Evolutionary conservation across 2,797 vertebrate genomes (phyloP), one percentile per base, ranked within the genome.

Genomic region (Bradypodion pumilum): DNA sequence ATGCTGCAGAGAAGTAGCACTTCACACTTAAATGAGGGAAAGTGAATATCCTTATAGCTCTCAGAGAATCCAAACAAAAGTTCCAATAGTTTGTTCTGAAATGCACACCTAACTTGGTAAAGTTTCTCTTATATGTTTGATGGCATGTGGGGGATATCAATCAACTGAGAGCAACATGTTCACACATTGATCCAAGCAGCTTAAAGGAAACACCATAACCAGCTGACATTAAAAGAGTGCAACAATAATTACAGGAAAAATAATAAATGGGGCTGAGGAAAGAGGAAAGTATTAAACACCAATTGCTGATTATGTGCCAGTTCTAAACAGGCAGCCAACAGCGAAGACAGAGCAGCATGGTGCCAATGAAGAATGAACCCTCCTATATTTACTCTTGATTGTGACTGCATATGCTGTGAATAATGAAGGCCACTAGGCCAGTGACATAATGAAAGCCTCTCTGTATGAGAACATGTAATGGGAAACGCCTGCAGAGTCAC

Each of bases 191-290:
- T 88, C 32, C 44, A 2, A 0, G 0, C 78, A 74, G 8, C 87
- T 82, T 59, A 12, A 5, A 12, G 63, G 27, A 78, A 85, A 85
- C 21, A 6, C 6, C 12, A n/a, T 60, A 88, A 72, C 7, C 70
- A 44, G 70, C 81, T 25, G 2, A 68, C 40, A 42, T 85, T 86
- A 85, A 85, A 86, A 78, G 42, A 35, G n/a, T n/a, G n/a, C n/a
- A 70, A 74, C 68, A 46, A 74, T 73, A 69, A 85, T 80, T 83
- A 83, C 60, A 13, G 2, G 46, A 74, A 25, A 80, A 75, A 4
- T 70, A n/a, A 80, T 9, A 37, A 72, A 80, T 16, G 80, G 46
- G 79, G 32, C 13, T 56, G 52, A 8, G 74, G 10, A 12, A 1
- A 1, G 10, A 35, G 81, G 80, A 80, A 46, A 83, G 44, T 15